Percentiles rank a stretch among this genome's conserved stretches.
Evolutionary conservation across 2,113 vertebrate species (phyloP).

Genomic region (Paradoxurus hermaphroditus): DNA sequence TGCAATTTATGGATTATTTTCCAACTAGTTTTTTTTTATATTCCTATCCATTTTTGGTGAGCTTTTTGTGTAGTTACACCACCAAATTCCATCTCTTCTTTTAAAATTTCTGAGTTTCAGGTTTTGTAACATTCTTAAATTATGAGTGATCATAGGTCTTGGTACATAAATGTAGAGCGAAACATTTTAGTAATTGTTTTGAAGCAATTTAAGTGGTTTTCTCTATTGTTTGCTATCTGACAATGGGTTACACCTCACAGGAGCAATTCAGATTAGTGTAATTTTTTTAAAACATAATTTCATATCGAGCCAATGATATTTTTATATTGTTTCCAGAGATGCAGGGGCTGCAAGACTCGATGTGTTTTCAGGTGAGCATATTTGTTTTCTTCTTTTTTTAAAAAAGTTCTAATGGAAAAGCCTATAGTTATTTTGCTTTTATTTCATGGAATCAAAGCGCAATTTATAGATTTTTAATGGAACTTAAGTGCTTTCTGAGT

Average conservation of each 20-base stretch:
- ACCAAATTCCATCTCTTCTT: slow-evolving; percentile 3
- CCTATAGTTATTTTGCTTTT: slow-evolving; percentile 34
- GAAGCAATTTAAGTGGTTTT: slow-evolving; percentile 50
- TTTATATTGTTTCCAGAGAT: slow-evolving; percentile 84
- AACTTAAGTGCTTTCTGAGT: slow-evolving; percentile 45
- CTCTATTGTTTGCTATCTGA: slow-evolving; percentile 51
- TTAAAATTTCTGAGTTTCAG: slow-evolving; percentile 10
- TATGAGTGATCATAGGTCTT: slow-evolving; percentile 12
- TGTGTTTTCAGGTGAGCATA: slow-evolving; percentile 88
- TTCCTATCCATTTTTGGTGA: not conserved
- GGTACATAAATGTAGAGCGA: slow-evolving; percentile 17
- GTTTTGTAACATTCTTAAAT: slow-evolving; percentile 47
- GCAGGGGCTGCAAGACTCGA: slow-evolving; percentile 88
- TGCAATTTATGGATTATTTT: slow-evolving; percentile 12
- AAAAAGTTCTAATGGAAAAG: slow-evolving; percentile 28
- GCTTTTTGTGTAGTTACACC: not conserved
- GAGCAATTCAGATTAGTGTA: slow-evolving; percentile 27
- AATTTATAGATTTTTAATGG: slow-evolving; percentile 47
- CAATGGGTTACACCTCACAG: not conserved
- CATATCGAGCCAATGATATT: slow-evolving; percentile 25
- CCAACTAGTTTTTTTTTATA: not conserved
- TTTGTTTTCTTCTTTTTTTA: slow-evolving; percentile 38
- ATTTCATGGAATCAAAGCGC: slow-evolving; percentile 9
- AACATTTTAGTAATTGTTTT: slow-evolving; percentile 56
- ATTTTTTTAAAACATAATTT: slow-evolving; percentile 39